A percentile compares a stretch with the other conserved stretches of the same genome.
These are phyloP conservation scores for Enhydra lutris DNA, from an alignment of 2,113 vertebrate genomes.

Conservation along the genomic window DNA sequence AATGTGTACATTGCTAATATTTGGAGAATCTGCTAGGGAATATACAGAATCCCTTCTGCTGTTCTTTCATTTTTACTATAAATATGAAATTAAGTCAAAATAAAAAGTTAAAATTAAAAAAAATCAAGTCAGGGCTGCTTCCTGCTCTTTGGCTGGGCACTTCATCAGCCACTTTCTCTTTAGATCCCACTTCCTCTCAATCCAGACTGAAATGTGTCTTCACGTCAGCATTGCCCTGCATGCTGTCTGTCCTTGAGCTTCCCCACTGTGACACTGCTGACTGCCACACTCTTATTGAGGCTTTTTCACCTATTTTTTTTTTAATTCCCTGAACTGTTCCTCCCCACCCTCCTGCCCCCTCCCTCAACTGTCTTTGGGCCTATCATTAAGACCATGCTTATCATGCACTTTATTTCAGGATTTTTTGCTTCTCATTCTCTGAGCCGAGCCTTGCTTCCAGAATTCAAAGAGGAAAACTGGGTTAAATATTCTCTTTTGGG, in stretches of 20 bases:
- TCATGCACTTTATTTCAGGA: background rate
- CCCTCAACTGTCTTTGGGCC: background rate
- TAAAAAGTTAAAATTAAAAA: background rate
- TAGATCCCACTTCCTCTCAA: background rate
- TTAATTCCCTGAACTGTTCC: background rate
- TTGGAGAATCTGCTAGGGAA: background rate
- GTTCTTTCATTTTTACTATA: background rate
- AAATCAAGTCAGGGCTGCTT: background rate
- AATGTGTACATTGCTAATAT: background rate
- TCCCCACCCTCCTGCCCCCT: fast-evolving
- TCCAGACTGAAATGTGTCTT: background rate
- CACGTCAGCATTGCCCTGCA: background rate
- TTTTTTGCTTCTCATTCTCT: background rate
- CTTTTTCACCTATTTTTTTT: background rate
- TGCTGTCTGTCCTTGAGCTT: background rate
- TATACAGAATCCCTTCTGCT: background rate
- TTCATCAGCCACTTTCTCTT: background rate
- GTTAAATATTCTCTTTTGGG: background rate
- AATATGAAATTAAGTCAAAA: background rate
- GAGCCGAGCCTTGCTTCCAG: background rate
- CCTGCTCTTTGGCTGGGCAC: background rate
- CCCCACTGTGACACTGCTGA: background rate
- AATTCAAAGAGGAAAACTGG: background rate
- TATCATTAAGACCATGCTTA: background rate
- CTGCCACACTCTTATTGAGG: background rate